These are phyloP conservation scores for Nephrotoma flavescens DNA, from an alignment of 2,888 invertebrate species.

Conservation along the genomic window DNA sequence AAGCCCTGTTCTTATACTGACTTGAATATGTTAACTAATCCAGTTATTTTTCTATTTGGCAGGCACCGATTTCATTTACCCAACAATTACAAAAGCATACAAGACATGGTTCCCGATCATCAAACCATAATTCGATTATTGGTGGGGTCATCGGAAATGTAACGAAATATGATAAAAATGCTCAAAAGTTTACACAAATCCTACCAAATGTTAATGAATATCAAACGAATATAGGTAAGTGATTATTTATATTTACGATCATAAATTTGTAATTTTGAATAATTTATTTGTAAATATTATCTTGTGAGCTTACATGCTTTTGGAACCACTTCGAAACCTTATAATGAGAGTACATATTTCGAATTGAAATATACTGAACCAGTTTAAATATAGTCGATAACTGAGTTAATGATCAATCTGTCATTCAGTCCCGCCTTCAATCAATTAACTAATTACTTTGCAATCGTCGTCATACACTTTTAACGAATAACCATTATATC, in stretches of 20 bases:
- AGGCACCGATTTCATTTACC: constrained; percentile 70
- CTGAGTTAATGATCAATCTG: too few species aligned
- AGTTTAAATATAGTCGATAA: too few species aligned
- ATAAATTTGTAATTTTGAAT: neutral
- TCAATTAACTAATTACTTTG: too few species aligned
- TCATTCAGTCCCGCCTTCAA: too few species aligned
- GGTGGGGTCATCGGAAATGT: constrained; percentile 16
- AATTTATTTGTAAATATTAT: neutral
- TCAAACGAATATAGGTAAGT: constrained; percentile 25
- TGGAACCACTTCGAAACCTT: too few species aligned
- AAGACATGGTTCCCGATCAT: constrained; percentile 29
- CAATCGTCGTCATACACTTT: too few species aligned
- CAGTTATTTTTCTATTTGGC: constrained; percentile 13
- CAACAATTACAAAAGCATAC: constrained; percentile 71
- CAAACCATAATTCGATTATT: constrained; percentile 16
- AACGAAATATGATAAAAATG: constrained; percentile 21
- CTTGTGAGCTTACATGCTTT: neutral
- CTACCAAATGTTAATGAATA: constrained; percentile 32
- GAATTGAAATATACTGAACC: too few species aligned
- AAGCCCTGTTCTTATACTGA: constrained; percentile 7
- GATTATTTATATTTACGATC: neutral
- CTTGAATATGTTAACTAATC: neutral
- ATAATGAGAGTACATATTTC: too few species aligned
- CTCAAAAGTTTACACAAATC: constrained; percentile 26
- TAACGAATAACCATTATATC: too few species aligned